Percentiles rank a stretch among this genome's conserved stretches.
These are phyloP conservation scores for Melanotaenia parkinsoni DNA, from an alignment of 2,797 vertebrate species.

Conservation along the genomic window DNA sequence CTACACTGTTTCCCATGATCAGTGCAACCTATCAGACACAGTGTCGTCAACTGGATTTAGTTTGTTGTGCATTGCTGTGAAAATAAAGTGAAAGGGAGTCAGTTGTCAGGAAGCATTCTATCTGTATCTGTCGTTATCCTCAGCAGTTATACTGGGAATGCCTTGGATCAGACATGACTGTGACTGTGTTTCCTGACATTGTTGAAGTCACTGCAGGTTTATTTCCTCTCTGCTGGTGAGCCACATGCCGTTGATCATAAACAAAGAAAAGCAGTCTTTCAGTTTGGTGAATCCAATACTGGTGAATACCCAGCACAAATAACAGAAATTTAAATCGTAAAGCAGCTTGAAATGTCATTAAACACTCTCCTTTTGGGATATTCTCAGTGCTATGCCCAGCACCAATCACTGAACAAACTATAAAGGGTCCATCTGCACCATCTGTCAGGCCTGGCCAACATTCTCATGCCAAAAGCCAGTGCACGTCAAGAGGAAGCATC, in stretches of 20 bases:
- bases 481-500: constrained; percentile 15
- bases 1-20: constrained; percentile 28
- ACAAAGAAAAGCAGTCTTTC: constrained; percentile 27
- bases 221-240: constrained; percentile 64
- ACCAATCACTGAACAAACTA: constrained; percentile 9
- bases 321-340: constrained; percentile 7
- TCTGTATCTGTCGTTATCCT: constrained; percentile 21
- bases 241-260: constrained; percentile 24
- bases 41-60: background rate
- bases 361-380: constrained; percentile 3
- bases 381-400: background rate
- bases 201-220: constrained; percentile 66
- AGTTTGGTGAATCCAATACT: constrained; percentile 11
- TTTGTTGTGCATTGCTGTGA: constrained; percentile 20
- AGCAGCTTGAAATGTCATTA: constrained; percentile 10
- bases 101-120: constrained; percentile 11
- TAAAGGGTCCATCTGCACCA: constrained; percentile 10
- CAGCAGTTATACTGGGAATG: constrained; percentile 19
- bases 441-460: constrained; percentile 3
- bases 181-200: constrained; percentile 73
- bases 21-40: background rate
- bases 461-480: constrained; percentile 15
- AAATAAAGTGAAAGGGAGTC: constrained; percentile 22
- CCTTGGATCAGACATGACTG: constrained; percentile 54
- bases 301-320: background rate